Evolutionary conservation across 2,797 vertebrate species (phyloP).

Genomic region (Melanotaenia pygmaea): DNA sequence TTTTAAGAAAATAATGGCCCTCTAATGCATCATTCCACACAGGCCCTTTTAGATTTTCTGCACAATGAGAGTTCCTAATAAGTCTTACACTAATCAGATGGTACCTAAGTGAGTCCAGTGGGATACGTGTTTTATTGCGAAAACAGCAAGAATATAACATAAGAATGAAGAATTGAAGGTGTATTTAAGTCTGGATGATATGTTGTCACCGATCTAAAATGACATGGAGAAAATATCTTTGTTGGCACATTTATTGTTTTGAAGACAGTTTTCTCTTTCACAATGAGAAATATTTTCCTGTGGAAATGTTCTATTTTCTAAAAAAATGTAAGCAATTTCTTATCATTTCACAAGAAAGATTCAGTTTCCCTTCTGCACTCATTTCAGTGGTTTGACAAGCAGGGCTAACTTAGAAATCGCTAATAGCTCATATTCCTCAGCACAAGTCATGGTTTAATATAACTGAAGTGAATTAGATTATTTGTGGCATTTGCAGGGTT

Average conservation of each 20-base stretch:
- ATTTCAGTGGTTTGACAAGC: neutral
- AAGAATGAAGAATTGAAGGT: neutral
- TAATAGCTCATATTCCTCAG: neutral
- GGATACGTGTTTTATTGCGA: slow-evolving; percentile 11
- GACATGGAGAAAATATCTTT: neutral
- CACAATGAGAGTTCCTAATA: slow-evolving; percentile 14
- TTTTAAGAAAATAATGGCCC: slow-evolving; percentile 40
- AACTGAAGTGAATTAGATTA: neutral
- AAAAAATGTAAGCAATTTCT: neutral
- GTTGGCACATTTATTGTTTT: neutral
- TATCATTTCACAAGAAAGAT: neutral
- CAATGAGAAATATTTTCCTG: neutral
- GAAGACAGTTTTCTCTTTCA: neutral
- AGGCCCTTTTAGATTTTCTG: slow-evolving; percentile 30
- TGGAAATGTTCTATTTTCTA: neutral
- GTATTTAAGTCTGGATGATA: neutral
- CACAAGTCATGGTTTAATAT: neutral
- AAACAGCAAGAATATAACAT: slow-evolving; percentile 11
- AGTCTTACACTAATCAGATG: slow-evolving; percentile 31
- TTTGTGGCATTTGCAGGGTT: too few relatives aligned
- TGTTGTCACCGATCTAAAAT: neutral
- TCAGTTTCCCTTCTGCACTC: neutral
- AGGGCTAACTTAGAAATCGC: neutral
- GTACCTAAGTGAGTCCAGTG: slow-evolving; percentile 20
- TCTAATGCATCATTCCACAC: slow-evolving; percentile 48